Evolutionary conservation across 2,888 invertebrate species (phyloP).

Genomic region (Crossocerus cetratus): DNA sequence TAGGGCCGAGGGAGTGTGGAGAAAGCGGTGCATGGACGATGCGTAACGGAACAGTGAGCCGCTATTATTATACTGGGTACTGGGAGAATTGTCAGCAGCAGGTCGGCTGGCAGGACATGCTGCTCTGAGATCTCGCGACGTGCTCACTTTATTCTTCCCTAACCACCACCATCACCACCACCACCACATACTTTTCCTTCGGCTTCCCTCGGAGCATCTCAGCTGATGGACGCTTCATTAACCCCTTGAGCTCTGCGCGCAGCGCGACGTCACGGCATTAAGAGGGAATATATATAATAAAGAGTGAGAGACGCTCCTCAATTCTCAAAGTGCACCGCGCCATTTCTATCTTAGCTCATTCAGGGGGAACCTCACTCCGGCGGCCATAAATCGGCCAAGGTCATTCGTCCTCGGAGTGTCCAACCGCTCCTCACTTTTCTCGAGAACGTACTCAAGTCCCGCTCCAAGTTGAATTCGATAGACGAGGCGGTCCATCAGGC

Average conservation of each 20-base stretch:
- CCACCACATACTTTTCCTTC: background rate
- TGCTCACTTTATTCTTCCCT: background rate
- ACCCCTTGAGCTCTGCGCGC: background rate
- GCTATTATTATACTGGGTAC: constrained; percentile 62
- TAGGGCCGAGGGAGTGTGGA: no score
- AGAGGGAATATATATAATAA: no score
- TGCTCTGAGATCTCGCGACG: background rate
- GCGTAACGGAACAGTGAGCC: constrained; percentile 52
- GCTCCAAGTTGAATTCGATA: constrained; percentile 68
- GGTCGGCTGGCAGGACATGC: constrained; percentile 17
- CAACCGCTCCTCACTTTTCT: constrained; percentile 62
- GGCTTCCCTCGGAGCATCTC: background rate
- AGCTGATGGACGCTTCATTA: background rate
- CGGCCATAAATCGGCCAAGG: constrained; percentile 1
- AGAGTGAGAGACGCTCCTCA: no score
- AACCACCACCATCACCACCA: background rate
- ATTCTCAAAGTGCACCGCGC: background rate
- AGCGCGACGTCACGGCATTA: background rate
- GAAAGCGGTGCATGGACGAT: constrained; percentile 22
- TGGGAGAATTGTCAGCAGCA: constrained; percentile 59
- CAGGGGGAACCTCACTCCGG: background rate
- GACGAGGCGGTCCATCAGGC: constrained; percentile 61
- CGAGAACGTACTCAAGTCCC: constrained; percentile 61
- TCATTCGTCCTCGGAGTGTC: constrained; percentile 25
- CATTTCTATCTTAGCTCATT: constrained; percentile 21